Evolutionary conservation across 2,113 vertebrate genomes (phyloP).

Genomic region (Sterrhoptilus dennistouni): DNA sequence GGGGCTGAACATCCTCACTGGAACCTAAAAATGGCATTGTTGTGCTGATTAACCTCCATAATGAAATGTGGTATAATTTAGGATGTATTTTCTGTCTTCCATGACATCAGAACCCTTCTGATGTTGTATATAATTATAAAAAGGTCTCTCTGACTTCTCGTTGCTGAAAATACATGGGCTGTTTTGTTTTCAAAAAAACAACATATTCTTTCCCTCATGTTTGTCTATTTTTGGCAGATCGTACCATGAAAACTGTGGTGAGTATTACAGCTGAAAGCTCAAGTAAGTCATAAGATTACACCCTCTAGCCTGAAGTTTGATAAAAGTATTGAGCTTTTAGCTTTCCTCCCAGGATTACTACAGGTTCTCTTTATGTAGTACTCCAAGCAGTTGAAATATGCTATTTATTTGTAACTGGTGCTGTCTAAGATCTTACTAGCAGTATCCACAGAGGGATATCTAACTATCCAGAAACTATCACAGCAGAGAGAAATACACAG

Average conservation of each 20-base stretch:
- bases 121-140: constrained; percentile 54
- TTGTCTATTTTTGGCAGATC: constrained; percentile 50
- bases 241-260: background rate
- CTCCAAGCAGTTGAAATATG: background rate
- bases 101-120: constrained; percentile 27
- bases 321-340: background rate
- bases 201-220: background rate
- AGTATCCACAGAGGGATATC: background rate
- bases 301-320: background rate
- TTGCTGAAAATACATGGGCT: constrained; percentile 46
- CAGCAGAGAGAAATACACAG: background rate
- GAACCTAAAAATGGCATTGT: background rate
- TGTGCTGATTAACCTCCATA: background rate
- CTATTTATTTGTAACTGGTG: constrained; percentile 3
- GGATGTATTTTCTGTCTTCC: constrained; percentile 11
- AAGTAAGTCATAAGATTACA: background rate
- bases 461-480: background rate
- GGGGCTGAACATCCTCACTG: background rate
- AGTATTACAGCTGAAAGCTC: background rate
- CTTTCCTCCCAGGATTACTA: background rate
- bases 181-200: constrained; percentile 40
- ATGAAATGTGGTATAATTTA: background rate
- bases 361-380: background rate
- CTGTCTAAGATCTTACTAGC: background rate
- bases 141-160: constrained; percentile 42